Conservation (phyloP, 1,140 invertebrate species). For the Cydia amplana region DNA sequence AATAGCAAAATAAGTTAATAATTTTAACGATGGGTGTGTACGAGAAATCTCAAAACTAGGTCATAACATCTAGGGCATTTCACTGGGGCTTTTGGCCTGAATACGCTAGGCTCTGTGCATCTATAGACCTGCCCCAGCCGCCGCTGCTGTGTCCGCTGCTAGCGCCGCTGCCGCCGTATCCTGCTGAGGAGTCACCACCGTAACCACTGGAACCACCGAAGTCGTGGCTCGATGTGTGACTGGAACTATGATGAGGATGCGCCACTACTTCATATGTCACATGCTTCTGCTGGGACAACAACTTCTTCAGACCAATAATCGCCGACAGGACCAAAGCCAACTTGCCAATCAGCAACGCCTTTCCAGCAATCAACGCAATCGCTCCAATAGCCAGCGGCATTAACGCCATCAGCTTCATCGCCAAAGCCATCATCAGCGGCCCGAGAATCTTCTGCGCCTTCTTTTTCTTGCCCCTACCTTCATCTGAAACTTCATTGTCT, state of each 20-base stretch:
- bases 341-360: constrained; percentile 90
- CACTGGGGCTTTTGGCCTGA: constrained; percentile 83
- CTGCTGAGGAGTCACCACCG: constrained; percentile 78
- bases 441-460: constrained; percentile 89
- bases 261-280: constrained; percentile 92
- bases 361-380: constrained; percentile 90
- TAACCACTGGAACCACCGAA: constrained; percentile 80
- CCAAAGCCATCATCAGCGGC: constrained; percentile 86
- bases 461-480: constrained; percentile 89
- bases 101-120: constrained; percentile 88
- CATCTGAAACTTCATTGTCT: constrained; percentile 80
- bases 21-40: constrained; percentile 36
- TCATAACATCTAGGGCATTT: constrained; percentile 54
- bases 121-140: constrained; percentile 85
- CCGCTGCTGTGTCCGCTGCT: constrained; percentile 81
- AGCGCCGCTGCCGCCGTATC: constrained; percentile 79
- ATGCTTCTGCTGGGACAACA: constrained; percentile 87
- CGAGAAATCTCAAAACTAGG: constrained; percentile 66
- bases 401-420: constrained; percentile 88
- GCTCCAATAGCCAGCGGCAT: constrained; percentile 87
- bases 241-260: constrained; percentile 87
- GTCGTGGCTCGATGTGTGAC: constrained; percentile 84
- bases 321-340: constrained; percentile 89
- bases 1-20: constrained; percentile 49
- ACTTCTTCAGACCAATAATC: constrained; percentile 90